Percentiles rank a stretch among this genome's conserved stretches.
These are phyloP conservation scores for Ptiloglossa arizonensis DNA, from an alignment of 1,140 invertebrate species.

Conservation along the genomic window DNA sequence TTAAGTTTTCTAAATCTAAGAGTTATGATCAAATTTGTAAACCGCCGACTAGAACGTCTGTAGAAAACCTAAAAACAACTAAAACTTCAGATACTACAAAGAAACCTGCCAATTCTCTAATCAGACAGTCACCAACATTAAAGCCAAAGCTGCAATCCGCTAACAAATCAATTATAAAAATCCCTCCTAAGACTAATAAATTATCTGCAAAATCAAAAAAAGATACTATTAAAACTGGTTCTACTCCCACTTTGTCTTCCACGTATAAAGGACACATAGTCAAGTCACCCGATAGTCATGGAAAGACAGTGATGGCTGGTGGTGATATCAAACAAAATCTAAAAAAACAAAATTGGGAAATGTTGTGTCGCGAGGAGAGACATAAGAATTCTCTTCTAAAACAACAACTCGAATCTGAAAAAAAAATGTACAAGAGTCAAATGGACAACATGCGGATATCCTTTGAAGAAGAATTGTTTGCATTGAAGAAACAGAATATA, in stretches of 20 bases:
- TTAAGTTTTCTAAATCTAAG: constrained; percentile 68
- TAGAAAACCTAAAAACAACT: constrained; percentile 48
- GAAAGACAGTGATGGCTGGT: constrained; percentile 63
- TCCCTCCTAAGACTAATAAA: constrained; percentile 46
- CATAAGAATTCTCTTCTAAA: constrained; percentile 75
- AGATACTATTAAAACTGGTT: constrained; percentile 57
- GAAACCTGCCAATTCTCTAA: constrained; percentile 43
- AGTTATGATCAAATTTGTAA: constrained; percentile 75
- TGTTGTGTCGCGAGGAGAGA: constrained; percentile 75
- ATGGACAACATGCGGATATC: constrained; percentile 75
- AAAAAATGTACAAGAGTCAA: constrained; percentile 74
- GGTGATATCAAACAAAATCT: constrained; percentile 67
- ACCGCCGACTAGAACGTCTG: constrained; percentile 40
- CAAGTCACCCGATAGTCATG: constrained; percentile 51
- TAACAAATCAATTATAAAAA: constrained; percentile 50
- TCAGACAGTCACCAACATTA: constrained; percentile 55
- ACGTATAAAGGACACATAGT: constrained; percentile 34
- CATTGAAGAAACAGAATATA: constrained; percentile 78
- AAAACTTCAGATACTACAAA: constrained; percentile 48
- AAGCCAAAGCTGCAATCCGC: constrained; percentile 62
- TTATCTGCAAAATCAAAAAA: constrained; percentile 50
- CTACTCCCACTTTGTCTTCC: constrained; percentile 48
- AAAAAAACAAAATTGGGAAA: constrained; percentile 69
- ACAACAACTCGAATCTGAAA: constrained; percentile 75
- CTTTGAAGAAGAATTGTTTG: constrained; percentile 78